Evolutionary conservation across 2,888 invertebrate species (phyloP).

Genomic region (Acrobasis consociella): DNA sequence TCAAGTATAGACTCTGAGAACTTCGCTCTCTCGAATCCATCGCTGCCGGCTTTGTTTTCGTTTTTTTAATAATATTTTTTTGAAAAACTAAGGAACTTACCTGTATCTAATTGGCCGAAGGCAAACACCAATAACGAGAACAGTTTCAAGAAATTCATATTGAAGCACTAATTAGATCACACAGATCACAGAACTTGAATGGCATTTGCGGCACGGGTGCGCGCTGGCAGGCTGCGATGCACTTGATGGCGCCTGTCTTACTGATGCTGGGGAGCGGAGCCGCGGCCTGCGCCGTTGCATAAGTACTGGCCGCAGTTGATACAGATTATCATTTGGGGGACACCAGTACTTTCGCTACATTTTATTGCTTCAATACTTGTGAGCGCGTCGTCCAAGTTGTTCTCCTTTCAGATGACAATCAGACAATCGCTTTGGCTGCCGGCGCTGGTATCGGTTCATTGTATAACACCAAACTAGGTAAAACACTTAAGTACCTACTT

Average conservation of each 20-base stretch:
- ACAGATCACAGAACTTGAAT: conserved; percentile 34
- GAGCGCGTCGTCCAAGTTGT: conserved; percentile 31
- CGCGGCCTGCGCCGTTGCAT: conserved; percentile 61
- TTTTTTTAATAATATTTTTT: not conserved
- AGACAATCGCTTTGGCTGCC: not conserved
- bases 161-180: conserved; percentile 26
- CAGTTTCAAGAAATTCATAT: conserved; percentile 27
- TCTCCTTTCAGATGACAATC: conserved; percentile 21
- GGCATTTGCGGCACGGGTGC: conserved; percentile 37
- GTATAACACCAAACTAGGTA: not conserved
- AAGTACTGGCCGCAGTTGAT: conserved; percentile 67
- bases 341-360: conserved; percentile 77
- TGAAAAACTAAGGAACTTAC: conserved; percentile 21
- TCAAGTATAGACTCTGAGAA: no score
- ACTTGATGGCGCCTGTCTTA: conserved; percentile 51
- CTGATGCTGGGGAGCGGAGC: conserved; percentile 59
- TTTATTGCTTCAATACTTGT: conserved; percentile 47
- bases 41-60: not conserved
- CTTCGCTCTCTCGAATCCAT: not conserved
- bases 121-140: conserved; percentile 30
- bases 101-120: conserved; percentile 28
- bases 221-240: conserved; percentile 38
- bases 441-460: conserved; percentile 11
- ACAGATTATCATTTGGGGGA: conserved; percentile 81
- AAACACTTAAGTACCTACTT: not conserved